A percentile compares a stretch with the other conserved stretches of the same genome.
phyloP scores from a whole-genome alignment of 2,113 vertebrate genomes.

The Paedocypris sp. region DNA sequence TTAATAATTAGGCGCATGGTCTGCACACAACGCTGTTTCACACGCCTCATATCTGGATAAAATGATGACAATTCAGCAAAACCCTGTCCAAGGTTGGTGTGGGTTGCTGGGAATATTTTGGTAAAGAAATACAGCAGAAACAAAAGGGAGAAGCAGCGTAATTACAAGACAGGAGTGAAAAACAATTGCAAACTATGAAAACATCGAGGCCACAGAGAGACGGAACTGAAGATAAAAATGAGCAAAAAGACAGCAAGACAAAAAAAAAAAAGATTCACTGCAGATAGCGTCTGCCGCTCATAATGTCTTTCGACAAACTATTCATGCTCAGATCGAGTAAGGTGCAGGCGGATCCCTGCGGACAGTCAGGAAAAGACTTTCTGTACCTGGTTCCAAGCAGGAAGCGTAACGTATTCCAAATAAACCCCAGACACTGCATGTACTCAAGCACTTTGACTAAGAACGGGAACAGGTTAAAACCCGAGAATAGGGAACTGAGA shows the following conservation, averaged over 20 bases:
- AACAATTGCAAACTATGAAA: slow-evolving; percentile 22
- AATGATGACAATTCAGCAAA: slow-evolving; percentile 53
- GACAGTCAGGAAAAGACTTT: slow-evolving; percentile 19
- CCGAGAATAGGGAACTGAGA: slow-evolving; percentile 40
- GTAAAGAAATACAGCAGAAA: slow-evolving; percentile 31
- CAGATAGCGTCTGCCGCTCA: neutral
- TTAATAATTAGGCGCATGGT: too few species aligned
- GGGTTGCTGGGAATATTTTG: slow-evolving; percentile 37
- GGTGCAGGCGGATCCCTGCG: neutral
- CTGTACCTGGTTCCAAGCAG: slow-evolving; percentile 33
- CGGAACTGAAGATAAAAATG: neutral
- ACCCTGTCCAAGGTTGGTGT: neutral
- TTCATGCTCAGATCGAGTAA: neutral
- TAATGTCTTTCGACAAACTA: neutral
- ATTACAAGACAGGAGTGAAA: slow-evolving; percentile 38
- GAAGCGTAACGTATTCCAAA: slow-evolving; percentile 3
- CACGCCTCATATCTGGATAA: slow-evolving; percentile 73
- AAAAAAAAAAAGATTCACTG: neutral
- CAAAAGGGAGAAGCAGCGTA: slow-evolving; percentile 28
- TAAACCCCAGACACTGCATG: slow-evolving; percentile 5
- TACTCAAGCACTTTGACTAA: slow-evolving; percentile 2
- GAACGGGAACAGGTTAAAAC: slow-evolving; percentile 30
- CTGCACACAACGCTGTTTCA: slow-evolving; percentile 76
- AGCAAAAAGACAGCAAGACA: neutral
- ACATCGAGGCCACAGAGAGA: slow-evolving; percentile 10